Evolutionary conservation across 2,113 vertebrate species (phyloP).

Genomic region (Oriolus oriolus): DNA sequence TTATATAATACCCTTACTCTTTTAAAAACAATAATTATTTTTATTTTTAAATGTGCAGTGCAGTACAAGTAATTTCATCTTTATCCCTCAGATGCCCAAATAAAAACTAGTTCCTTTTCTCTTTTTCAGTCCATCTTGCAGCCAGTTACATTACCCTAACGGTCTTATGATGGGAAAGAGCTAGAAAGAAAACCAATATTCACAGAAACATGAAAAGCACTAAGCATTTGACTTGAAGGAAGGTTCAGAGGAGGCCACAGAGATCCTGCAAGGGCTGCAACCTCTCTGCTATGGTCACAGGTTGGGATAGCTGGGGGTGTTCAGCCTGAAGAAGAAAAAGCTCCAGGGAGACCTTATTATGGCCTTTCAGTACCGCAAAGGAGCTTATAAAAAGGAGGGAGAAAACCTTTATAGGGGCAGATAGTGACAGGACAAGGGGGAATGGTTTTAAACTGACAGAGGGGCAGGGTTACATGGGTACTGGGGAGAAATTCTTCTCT

Average conservation of each 20-base stretch:
- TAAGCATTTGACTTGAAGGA: neutral
- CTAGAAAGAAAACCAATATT: neutral
- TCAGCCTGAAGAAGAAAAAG: neutral
- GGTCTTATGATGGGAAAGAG: neutral
- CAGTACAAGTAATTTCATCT: neutral
- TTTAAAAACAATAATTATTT: neutral
- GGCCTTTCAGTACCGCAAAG: neutral
- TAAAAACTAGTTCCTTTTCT: neutral
- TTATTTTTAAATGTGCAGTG: neutral
- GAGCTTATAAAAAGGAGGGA: neutral
- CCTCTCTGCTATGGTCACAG: neutral
- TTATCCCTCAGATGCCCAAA: neutral
- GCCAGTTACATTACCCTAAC: neutral
- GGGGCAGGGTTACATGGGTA: neutral
- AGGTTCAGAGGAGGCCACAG: neutral
- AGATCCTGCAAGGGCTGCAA: neutral
- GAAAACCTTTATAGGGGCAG: neutral
- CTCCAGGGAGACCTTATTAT: neutral
- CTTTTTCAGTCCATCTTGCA: neutral
- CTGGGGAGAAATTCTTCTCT: accelerated
- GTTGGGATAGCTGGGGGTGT: neutral
- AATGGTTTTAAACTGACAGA: neutral
- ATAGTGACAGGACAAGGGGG: neutral
- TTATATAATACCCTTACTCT: neutral
- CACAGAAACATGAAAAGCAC: neutral